Percentiles rank a stretch among this genome's conserved stretches.
Evolutionary conservation across 2,113 vertebrate genomes (phyloP).

Genomic region (Furnarius figulus): DNA sequence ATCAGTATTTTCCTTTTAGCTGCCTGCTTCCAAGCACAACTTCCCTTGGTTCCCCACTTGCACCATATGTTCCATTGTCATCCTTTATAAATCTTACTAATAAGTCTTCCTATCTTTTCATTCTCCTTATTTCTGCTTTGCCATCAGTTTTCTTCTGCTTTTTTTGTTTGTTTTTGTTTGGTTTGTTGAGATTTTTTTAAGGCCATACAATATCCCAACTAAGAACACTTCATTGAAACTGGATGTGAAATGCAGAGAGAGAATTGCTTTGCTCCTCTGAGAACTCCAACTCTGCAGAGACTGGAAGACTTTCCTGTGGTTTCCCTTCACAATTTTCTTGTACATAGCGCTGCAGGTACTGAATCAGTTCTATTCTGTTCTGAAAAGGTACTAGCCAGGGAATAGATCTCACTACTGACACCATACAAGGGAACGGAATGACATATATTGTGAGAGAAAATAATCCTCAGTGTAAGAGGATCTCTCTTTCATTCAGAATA

Average conservation of each 20-base stretch:
- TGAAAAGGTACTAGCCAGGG: not conserved
- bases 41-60: not conserved
- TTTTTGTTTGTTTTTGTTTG: not conserved
- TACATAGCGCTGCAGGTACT: not conserved
- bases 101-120: not conserved
- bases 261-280: not conserved
- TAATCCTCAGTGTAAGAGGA: not conserved
- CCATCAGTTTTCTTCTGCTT: fast-evolving
- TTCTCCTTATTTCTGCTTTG: not conserved
- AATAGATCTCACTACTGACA: not conserved
- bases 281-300: not conserved
- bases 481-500: not conserved
- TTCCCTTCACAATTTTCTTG: not conserved
- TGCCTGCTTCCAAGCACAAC: not conserved
- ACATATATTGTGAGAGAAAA: not conserved
- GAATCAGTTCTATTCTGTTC: not conserved
- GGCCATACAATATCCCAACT: not conserved
- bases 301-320: not conserved
- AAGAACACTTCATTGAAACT: not conserved
- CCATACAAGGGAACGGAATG: not conserved
- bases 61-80: not conserved
- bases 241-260: not conserved
- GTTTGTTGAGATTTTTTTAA: not conserved
- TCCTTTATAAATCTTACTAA: not conserved
- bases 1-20: not conserved